phyloP scores from a whole-genome alignment of 2,888 invertebrate species.

The Stomorhina lunata region DNA sequence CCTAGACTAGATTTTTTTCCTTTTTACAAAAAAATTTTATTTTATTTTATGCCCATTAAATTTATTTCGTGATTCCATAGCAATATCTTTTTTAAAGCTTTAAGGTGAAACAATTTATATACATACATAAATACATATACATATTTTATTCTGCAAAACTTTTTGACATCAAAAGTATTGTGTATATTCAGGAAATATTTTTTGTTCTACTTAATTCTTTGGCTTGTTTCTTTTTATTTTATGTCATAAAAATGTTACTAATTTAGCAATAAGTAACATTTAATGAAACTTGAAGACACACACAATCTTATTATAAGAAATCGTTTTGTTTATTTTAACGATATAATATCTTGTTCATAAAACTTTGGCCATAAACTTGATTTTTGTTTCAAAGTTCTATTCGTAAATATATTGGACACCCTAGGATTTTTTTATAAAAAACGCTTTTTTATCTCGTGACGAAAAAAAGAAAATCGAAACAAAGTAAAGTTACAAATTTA shows the following conservation, averaged over 20 bases:
- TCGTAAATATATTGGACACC: conserved; percentile 9
- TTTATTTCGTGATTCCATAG: too few species aligned
- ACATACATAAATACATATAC: not conserved
- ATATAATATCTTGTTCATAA: not conserved
- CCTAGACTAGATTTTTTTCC: not conserved
- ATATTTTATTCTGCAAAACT: conserved; percentile 1
- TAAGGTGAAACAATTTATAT: conserved; percentile 17
- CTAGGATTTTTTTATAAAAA: not conserved
- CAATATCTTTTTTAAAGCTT: not conserved
- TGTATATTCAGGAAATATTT: not conserved
- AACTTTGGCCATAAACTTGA: conserved; percentile 55
- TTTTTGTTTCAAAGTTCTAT: conserved; percentile 7
- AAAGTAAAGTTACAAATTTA: conserved; percentile 33
- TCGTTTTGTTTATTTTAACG: not conserved
- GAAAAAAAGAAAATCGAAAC: not conserved
- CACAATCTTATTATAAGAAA: not conserved
- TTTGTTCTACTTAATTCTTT: conserved; percentile 26
- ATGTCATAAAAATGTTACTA: conserved; percentile 41
- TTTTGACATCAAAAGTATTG: conserved; percentile 15
- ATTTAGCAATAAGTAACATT: conserved; percentile 45
- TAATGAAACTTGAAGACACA: conserved; percentile 40
- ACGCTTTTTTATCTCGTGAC: not conserved
- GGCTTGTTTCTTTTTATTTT: conserved; percentile 37
- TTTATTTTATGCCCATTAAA: not conserved
- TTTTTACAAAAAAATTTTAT: not conserved